These are phyloP conservation scores for Ectropis crepuscularia DNA, from an alignment of 2,888 invertebrate genomes.

Conservation along the genomic window DNA sequence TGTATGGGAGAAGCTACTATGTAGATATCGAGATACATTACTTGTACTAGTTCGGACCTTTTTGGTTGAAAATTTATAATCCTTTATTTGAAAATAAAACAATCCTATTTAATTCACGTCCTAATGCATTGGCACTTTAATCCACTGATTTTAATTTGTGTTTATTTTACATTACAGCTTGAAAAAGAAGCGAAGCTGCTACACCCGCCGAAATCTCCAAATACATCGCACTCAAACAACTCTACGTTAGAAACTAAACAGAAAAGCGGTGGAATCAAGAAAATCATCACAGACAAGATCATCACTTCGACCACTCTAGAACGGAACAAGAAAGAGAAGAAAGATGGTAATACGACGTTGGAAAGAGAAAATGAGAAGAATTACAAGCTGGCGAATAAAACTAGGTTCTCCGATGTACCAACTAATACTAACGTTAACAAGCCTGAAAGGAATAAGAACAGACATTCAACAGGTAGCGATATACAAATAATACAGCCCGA, in stretches of 20 bases:
- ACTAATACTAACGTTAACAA: constrained; percentile 55
- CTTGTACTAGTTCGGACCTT: too few species aligned
- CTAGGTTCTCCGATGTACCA: constrained; percentile 66
- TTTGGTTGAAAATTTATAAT: too few species aligned
- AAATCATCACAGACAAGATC: constrained; percentile 79
- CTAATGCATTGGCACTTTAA: too few species aligned
- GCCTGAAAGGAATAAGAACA: constrained; percentile 71
- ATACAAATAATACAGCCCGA: constrained; percentile 74
- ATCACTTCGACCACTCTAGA: constrained; percentile 76
- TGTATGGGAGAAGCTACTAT: too few species aligned
- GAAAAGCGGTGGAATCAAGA: constrained; percentile 79
- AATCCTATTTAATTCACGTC: too few species aligned
- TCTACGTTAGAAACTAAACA: constrained; percentile 79
- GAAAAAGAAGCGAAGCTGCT: constrained; percentile 78
- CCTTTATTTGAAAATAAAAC: too few species aligned
- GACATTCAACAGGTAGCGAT: constrained; percentile 72
- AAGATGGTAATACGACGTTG: constrained; percentile 70
- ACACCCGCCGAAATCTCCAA: constrained; percentile 76
- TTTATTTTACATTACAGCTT: constrained; percentile 67
- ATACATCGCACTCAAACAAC: constrained; percentile 77
- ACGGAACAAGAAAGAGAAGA: constrained; percentile 78
- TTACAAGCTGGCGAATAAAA: constrained; percentile 69
- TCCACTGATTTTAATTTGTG: not conserved
- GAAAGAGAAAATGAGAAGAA: constrained; percentile 82
- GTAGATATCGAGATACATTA: too few species aligned